A percentile compares a stretch with the other conserved stretches of the same genome.
phyloP scores from a whole-genome alignment of 2,797 vertebrate species.

The Salmo trutta region DNA sequence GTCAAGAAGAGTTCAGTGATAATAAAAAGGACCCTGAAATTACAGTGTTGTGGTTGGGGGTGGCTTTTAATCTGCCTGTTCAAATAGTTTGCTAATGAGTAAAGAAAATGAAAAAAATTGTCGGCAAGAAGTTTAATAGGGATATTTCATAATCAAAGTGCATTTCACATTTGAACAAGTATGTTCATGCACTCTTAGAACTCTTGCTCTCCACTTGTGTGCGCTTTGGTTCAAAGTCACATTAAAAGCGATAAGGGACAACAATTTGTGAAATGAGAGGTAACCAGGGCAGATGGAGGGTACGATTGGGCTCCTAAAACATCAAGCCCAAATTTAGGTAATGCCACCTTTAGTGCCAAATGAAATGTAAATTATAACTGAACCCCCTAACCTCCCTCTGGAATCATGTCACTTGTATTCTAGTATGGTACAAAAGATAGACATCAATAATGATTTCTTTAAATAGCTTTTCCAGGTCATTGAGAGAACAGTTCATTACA shows the following conservation, averaged over 20 bases:
- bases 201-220: slow-evolving; percentile 38
- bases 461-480: slow-evolving; percentile 56
- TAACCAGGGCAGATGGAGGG: slow-evolving; percentile 60
- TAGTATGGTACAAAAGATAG: slow-evolving; percentile 41
- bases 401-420: slow-evolving; percentile 43
- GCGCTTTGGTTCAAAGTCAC: slow-evolving; percentile 58
- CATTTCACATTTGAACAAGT: slow-evolving; percentile 1
- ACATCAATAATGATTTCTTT: slow-evolving; percentile 54
- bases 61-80: slow-evolving; percentile 21
- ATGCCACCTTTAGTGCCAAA: slow-evolving; percentile 8
- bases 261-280: slow-evolving; percentile 47
- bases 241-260: slow-evolving; percentile 46
- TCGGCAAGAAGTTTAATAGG: not conserved
- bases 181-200: not conserved
- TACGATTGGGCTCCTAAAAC: slow-evolving; percentile 33
- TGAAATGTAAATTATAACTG: slow-evolving; percentile 16
- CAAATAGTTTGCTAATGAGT: not conserved
- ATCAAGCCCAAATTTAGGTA: slow-evolving; percentile 9
- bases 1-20: slow-evolving; percentile 45
- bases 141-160: not conserved
- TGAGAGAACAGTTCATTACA: slow-evolving; percentile 53
- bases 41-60: slow-evolving; percentile 24
- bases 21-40: slow-evolving; percentile 24
- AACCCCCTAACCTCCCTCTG: slow-evolving; percentile 43
- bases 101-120: not conserved